A percentile compares a stretch with the other conserved stretches of the same genome.
Evolutionary conservation across 2,113 vertebrate species (phyloP).

Genomic region (Pungitius pungitius): DNA sequence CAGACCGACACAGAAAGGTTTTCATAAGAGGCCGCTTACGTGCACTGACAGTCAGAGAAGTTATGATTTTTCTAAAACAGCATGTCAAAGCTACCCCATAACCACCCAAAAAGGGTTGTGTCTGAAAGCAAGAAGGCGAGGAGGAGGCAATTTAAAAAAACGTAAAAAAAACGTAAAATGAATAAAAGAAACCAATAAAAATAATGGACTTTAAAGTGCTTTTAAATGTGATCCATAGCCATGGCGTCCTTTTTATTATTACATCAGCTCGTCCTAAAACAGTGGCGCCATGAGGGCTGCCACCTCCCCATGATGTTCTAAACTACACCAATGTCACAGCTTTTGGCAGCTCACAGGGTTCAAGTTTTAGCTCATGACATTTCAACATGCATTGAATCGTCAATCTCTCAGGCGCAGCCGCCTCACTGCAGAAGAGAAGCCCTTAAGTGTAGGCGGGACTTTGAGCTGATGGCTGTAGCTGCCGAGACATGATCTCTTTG

Average conservation of each 20-base stretch:
- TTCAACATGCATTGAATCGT: no score
- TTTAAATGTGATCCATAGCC: background rate
- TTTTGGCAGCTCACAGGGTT: no score
- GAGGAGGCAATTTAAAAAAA: background rate
- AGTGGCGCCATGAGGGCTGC: no score
- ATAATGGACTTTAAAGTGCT: background rate
- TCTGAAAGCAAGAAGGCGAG: background rate
- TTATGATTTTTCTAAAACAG: slow-evolving; percentile 23
- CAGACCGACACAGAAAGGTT: slow-evolving; percentile 41
- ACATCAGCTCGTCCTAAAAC: background rate
- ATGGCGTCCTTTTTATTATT: background rate
- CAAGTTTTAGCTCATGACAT: no score
- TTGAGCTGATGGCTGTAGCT: no score
- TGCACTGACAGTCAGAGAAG: background rate
- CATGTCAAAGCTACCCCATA: background rate
- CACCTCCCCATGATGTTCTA: no score
- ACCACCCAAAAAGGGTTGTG: background rate
- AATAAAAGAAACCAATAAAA: background rate
- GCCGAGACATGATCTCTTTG: background rate
- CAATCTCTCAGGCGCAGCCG: no score
- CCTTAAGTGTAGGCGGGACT: no score
- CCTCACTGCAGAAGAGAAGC: no score
- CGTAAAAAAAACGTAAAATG: background rate
- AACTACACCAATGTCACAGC: no score
- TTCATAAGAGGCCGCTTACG: slow-evolving; percentile 21